These are phyloP conservation scores for Choristoneura rosaceana DNA, from an alignment of 2,888 invertebrate genomes.

Conservation along the genomic window DNA sequence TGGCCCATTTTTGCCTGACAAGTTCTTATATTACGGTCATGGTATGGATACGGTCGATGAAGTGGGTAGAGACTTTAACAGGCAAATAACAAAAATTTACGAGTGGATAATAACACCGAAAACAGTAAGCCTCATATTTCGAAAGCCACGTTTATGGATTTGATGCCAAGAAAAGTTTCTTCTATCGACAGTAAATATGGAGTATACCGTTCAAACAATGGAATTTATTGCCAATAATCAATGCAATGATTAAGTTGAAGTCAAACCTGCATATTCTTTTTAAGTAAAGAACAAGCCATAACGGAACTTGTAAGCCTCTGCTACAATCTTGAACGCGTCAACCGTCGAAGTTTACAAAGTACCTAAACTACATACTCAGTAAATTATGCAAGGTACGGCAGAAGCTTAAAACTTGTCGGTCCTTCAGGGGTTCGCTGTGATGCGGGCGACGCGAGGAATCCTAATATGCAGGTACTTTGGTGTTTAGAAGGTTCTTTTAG, in stretches of 20 bases:
- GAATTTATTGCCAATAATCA: no score
- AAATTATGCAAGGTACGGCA: slow-evolving; percentile 59
- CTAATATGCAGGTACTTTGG: background rate
- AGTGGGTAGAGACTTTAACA: no score
- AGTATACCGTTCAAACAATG: no score
- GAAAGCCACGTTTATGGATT: no score
- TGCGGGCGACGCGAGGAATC: background rate
- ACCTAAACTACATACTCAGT: slow-evolving; percentile 48
- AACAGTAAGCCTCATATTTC: no score
- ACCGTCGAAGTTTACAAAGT: slow-evolving; percentile 33
- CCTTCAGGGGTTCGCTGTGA: slow-evolving; percentile 22
- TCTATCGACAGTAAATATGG: no score
- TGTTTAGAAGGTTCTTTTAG: background rate
- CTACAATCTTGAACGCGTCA: slow-evolving; percentile 8
- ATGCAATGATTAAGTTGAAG: background rate
- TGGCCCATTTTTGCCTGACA: no score
- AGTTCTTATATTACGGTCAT: no score
- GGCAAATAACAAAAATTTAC: no score
- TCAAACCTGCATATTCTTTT: background rate
- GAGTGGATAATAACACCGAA: no score
- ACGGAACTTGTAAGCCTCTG: background rate
- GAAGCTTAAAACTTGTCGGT: slow-evolving; percentile 53
- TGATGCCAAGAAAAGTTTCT: no score
- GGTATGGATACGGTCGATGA: no score
- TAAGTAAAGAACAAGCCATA: background rate